Percentiles rank a stretch among this genome's conserved stretches.
phyloP scores from a whole-genome alignment of 2,888 invertebrate species.

The Dynastes maya region DNA sequence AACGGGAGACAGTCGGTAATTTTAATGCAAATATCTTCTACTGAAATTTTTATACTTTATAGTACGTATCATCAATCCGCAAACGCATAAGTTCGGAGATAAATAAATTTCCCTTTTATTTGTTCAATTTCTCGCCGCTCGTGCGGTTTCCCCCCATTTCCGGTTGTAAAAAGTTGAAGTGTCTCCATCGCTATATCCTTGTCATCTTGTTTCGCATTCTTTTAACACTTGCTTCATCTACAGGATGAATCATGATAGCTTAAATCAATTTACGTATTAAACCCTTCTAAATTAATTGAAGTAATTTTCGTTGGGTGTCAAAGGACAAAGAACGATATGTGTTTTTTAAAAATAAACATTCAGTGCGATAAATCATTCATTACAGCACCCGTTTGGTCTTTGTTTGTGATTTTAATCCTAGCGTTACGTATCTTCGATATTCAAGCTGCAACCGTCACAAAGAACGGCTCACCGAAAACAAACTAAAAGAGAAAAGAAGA shows the following conservation, averaged over 20 bases:
- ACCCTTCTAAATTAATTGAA: no score
- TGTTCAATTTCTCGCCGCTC: slow-evolving; percentile 20
- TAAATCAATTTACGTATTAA: no score
- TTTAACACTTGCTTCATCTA: no score
- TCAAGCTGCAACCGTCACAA: background rate
- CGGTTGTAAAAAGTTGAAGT: no score
- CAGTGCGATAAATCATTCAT: slow-evolving; percentile 28
- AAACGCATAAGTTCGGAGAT: slow-evolving; percentile 40
- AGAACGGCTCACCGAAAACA: background rate
- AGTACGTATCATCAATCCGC: slow-evolving; percentile 4
- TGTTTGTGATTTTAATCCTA: slow-evolving; percentile 32
- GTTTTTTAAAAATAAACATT: background rate
- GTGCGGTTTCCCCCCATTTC: no score
- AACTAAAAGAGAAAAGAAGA: background rate
- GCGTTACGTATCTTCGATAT: slow-evolving; percentile 9
- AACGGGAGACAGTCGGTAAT: slow-evolving; percentile 23
- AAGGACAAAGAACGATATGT: no score
- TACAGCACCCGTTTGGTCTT: background rate
- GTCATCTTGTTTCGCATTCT: no score
- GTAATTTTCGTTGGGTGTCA: no score
- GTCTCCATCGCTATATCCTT: no score
- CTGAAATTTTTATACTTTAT: slow-evolving; percentile 33
- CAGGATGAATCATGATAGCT: no score
- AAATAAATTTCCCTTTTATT: slow-evolving; percentile 39
- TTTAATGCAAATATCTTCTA: slow-evolving; percentile 36